phyloP scores from a whole-genome alignment of 2,113 vertebrate genomes.

The Oriolus oriolus region DNA sequence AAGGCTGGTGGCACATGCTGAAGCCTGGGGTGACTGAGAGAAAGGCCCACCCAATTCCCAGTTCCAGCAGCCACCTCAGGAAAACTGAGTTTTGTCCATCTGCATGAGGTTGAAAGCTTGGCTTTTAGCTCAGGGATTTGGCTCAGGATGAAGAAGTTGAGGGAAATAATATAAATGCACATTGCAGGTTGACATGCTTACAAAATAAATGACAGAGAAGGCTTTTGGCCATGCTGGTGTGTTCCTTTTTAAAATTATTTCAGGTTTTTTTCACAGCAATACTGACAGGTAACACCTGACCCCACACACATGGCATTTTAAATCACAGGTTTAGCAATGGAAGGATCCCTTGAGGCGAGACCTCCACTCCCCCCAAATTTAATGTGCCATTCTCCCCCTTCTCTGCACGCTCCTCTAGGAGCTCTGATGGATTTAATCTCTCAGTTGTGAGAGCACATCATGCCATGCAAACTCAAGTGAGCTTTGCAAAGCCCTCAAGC shows the following conservation, averaged over 20 bases:
- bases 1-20: accelerated
- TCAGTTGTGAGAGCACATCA: neutral
- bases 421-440: neutral
- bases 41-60: neutral
- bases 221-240: neutral
- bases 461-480: neutral
- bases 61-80: neutral
- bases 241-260: neutral
- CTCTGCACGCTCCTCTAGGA: neutral
- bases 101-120: neutral
- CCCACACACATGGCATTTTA: accelerated
- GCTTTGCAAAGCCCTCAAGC: neutral
- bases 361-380: neutral
- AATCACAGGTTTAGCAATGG: neutral
- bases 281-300: neutral
- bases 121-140: neutral
- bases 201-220: neutral
- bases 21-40: neutral
- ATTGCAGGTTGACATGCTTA: neutral
- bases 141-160: neutral
- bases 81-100: neutral
- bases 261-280: neutral
- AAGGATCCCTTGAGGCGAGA: neutral
- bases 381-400: neutral
- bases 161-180: neutral